Base-by-base conservation (phyloP, 2,888 invertebrate species). In the Liopterus haemorrhoidalis region DNA sequence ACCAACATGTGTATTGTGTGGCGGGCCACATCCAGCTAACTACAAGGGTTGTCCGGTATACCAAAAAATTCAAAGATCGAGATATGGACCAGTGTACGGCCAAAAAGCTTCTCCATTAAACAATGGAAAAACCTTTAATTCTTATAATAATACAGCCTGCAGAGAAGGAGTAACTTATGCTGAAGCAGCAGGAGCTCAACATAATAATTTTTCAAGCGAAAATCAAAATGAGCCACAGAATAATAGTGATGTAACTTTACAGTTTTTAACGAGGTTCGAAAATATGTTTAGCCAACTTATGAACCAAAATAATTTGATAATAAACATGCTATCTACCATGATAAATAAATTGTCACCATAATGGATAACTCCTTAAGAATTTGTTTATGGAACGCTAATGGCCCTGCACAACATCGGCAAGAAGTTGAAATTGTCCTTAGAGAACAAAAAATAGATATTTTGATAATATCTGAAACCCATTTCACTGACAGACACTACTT, bases 361-460 rank as follows among this genome's bases (percentile, higher is more conserved):
- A 39, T 39, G 39, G 16, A 8, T 25, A 27, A 25, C 8, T 27
- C 4, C 15, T 14, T 39, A 25, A 39, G 16, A 39, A 39, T 39
- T 27, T 25, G 25, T 9, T 9, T 25, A 39, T 39, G 39, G 37
- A 37, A 37, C n/a, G 9, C 37, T 3, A 37, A 37, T 24, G 37
- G 24, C 8, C 15, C 24, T 3, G 18, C 14, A n/a, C 39, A 39
- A 25, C 27, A 39, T 27, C 24, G 27, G 25, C 25, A 15, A 15
- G 25, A 39, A 18, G 18, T 27, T 14, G 39, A 39, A 39, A 14
- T 14, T 9, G 24, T 39, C 18, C 25, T 39, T 2, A 39, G 27
- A 2, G 18, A 22, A 15, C 39, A 39, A 27, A 39, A 39, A 14
- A 39, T 27, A 9, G 24, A 37, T 21, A 37, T 31, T 31, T 14